phyloP scores from a whole-genome alignment of 1,140 invertebrate genomes.

The Drosophila nigromelanica region DNA sequence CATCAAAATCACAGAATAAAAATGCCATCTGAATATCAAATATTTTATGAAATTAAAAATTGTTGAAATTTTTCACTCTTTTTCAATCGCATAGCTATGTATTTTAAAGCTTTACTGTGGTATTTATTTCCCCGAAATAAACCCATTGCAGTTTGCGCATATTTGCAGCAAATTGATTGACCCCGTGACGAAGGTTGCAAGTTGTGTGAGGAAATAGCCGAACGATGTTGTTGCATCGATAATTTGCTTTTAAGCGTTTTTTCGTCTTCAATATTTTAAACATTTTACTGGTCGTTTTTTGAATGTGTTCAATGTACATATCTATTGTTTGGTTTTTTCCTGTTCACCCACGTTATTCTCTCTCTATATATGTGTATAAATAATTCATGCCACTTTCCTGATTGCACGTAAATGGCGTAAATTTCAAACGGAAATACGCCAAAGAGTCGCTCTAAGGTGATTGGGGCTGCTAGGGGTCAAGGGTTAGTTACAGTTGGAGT shows the following conservation, averaged over 20 bases:
- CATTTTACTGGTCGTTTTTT: conserved; percentile 18
- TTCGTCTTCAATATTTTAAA: conserved; percentile 24
- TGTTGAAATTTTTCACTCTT: too few species aligned
- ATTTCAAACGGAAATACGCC: conserved; percentile 64
- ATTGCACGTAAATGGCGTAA: conserved; percentile 80
- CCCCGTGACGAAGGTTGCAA: background rate
- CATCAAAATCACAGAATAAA: background rate
- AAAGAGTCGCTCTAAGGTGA: conserved; percentile 23
- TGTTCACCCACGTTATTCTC: conserved; percentile 1
- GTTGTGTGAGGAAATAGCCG: background rate
- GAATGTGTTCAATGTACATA: background rate
- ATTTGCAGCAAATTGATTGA: background rate
- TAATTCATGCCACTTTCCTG: conserved; percentile 78
- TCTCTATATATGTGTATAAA: conserved; percentile 53
- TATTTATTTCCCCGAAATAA: background rate
- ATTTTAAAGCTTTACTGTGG: background rate
- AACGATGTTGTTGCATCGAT: background rate
- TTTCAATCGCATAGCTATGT: too few species aligned
- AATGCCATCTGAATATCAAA: background rate
- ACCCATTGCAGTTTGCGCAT: background rate
- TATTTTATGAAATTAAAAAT: background rate
- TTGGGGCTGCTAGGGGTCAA: background rate
- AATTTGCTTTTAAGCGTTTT: conserved; percentile 7
- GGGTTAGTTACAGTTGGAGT: conserved; percentile 3
- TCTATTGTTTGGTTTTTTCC: conserved; percentile 18